Base-by-base conservation (phyloP, 2,113 vertebrate genomes). In the Heloderma charlesbogerti region DNA sequence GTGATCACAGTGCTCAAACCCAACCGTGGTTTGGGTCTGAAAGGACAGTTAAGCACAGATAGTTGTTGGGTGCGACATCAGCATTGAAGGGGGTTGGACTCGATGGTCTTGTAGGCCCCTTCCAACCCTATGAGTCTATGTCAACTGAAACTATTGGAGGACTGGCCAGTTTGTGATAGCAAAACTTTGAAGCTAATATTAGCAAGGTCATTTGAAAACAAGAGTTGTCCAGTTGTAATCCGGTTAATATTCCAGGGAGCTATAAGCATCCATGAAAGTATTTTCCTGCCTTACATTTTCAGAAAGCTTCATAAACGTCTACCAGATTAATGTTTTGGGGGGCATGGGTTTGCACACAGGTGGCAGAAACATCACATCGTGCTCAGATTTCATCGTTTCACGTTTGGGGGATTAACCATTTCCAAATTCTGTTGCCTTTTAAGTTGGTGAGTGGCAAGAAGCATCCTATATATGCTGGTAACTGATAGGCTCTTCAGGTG, bases 401-500 rank as follows among this genome's bases (percentile, higher is more conserved):
- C 71, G 15, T 5, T 51, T 45, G 40, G 71, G 66, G 31, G 25
- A 48, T 84, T 67, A 34, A 43, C 45, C 12, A 51, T 20, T 4
- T 45, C 31, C 27, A 71, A 85, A 51, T 29, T 8, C 75, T 43
- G 67, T n/a, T 75, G 67, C 22, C 34, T 66, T 37, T 40, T 40
- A 40, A 40, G 12, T 8, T 57, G 12, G 7, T 18, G n/a, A 78
- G 31, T 22, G 51, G 6, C 9, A 69, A 43, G 31, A 69, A 67
- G 31, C 4, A 45, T 29, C 22, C 34, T 27, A 18, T 51, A 45
- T 69, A 51, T 51, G 31, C 27, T 6, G 6, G n/a, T 51, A 71
- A n/a, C 78, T 3, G 89, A 71, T 83, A 29, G 34, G 18, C 86
- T 94, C 81, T 86, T 90, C n/a, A 89, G 77, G 40, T 72, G 25